Base-by-base conservation (phyloP, 1,140 invertebrate genomes). In the Pachypeltis micranthus region DNA sequence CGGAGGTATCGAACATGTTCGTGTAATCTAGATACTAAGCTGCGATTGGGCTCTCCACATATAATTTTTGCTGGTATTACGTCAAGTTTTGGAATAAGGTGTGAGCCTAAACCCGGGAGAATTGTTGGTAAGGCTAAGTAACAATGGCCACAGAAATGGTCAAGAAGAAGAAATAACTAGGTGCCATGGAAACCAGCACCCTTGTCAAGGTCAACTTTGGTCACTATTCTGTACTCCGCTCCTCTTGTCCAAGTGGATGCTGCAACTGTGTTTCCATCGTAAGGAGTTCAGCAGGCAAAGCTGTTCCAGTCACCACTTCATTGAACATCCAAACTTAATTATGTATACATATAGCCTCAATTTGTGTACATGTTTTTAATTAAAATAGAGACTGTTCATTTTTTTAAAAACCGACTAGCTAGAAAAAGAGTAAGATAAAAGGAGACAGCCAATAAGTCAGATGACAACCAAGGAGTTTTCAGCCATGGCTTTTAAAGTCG, bases 131-230 rank as follows among this genome's bases (percentile, higher is more conserved):
- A n/a, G 93, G 91, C 71, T 96, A 96, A 82, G 88, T 93, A 75
- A 97, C 94, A 80, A 97, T 96, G 83, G 91, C 93, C 74, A 93
- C 93, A 73, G 91, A 95, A 80, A 96, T 96, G 82, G 93, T 92
- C 75, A 85, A 88, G 76, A 93, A 93, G 85, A 93, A 93, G 84
- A 93, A 92, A 90, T 93, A 92, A 92, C 88, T 87, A 88, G 83
- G 76, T 78, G 75, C 77, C 74, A 75, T 72, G 64, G 64, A 62
- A 62, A 24, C 34, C 26, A 7, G 23, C 47, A 29, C 26, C 34
- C 21, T 65, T 24, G 44, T 25, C 56, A 59, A 81, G 80, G 79
- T 81, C 79, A 72, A 73, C 74, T 72, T 72, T 70, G 70, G 68
- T 65, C 71, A 72, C 65, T 67, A 70, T 67, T 65, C 66, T 68